These are phyloP conservation scores for Solenopsis invicta DNA, from an alignment of 1,140 invertebrate species.

Conservation along the genomic window DNA sequence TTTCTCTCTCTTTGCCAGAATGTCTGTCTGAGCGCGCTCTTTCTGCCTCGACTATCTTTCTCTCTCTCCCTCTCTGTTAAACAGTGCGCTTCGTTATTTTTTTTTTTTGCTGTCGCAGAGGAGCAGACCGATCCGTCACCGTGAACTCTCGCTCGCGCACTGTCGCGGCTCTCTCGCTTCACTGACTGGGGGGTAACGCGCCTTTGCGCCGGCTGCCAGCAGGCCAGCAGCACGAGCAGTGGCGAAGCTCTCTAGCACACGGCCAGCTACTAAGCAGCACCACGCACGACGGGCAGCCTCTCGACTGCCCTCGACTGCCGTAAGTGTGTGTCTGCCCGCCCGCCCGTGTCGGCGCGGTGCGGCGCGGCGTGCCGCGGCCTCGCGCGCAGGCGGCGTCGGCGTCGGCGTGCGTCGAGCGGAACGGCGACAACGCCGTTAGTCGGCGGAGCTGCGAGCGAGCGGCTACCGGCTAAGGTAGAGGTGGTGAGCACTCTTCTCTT, in stretches of 20 bases:
- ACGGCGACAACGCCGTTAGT: conserved; percentile 61
- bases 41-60: background rate
- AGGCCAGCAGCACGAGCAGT: conserved; percentile 56
- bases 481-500: conserved; percentile 4
- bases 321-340: conserved; percentile 60
- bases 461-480: conserved; percentile 30
- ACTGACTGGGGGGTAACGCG: conserved; percentile 59
- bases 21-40: background rate
- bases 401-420: conserved; percentile 61
- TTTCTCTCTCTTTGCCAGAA: background rate
- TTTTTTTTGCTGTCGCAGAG: background rate
- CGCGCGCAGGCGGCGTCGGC: conserved; percentile 67
- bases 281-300: conserved; percentile 57
- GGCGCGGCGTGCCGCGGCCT: conserved; percentile 54
- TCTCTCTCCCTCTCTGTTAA: background rate
- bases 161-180: conserved; percentile 60
- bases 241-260: conserved; percentile 44
- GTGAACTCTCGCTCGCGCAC: conserved; percentile 62
- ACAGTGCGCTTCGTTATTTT: background rate
- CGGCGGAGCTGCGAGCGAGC: conserved; percentile 44
- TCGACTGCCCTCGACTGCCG: conserved; percentile 66
- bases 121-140: conserved; percentile 56
- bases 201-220: conserved; percentile 58
- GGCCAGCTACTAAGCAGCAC: conserved; percentile 57
- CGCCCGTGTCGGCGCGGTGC: conserved; percentile 53